Percentiles rank a stretch among this genome's conserved stretches.
Evolutionary conservation across 2,797 vertebrate species (phyloP).

Genomic region (Geotrypetes seraphini): DNA sequence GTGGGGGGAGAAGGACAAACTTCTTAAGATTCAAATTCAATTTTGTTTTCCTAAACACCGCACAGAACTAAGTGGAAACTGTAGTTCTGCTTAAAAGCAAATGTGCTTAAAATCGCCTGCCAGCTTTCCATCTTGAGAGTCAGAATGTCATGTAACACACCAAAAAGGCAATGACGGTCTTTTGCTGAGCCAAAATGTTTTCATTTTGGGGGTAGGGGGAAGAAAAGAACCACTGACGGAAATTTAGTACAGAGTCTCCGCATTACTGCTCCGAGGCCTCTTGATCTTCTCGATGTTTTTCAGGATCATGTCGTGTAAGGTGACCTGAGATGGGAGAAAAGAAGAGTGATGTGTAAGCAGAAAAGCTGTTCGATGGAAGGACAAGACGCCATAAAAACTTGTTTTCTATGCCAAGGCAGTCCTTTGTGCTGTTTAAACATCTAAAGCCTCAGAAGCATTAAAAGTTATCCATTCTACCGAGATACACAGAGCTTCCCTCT

Average conservation of each 20-base stretch:
- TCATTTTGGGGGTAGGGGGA: conserved; percentile 32
- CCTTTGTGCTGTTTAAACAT: too few relatives aligned
- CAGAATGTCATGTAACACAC: conserved; percentile 63
- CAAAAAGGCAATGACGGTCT: conserved; percentile 63
- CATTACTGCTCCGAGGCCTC: conserved; percentile 94
- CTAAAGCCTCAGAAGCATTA: too few relatives aligned
- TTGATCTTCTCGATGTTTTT: conserved; percentile 99
- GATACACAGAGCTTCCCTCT: too few relatives aligned
- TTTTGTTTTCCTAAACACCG: too few relatives aligned
- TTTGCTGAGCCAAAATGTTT: conserved; percentile 59
- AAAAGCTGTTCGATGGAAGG: too few relatives aligned
- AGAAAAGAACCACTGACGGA: conserved; percentile 17
- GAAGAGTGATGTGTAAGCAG: too few relatives aligned
- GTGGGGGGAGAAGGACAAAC: conserved; percentile 24
- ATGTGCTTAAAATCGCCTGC: conserved; percentile 56
- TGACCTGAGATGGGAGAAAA: conserved; percentile 62
- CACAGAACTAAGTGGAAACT: conserved; percentile 56
- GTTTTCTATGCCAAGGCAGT: too few relatives aligned
- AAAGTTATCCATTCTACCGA: too few relatives aligned
- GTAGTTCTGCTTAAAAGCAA: conserved; percentile 60
- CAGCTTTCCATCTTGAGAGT: conserved; percentile 60
- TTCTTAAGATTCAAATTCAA: conserved; percentile 61
- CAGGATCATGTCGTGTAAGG: conserved; percentile 97
- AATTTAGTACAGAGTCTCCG: conserved; percentile 81
- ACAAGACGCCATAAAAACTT: too few relatives aligned